Conservation (phyloP, 2,113 vertebrate species). For the Eleginops maclovinus region DNA sequence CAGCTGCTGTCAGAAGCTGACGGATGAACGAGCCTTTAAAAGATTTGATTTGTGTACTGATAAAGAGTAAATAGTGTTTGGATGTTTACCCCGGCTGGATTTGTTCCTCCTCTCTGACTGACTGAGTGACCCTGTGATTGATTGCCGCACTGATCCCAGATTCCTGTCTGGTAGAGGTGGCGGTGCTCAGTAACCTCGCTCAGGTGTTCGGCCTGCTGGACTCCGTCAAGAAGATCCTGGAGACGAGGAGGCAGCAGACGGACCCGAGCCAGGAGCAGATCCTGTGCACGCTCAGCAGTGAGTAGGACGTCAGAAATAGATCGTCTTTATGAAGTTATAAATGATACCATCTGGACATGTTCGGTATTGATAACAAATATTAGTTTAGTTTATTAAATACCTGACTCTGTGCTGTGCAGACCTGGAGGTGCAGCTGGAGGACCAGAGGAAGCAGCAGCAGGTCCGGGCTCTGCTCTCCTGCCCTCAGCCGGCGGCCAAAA, state of each 20-base stretch:
- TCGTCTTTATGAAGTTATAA: no score
- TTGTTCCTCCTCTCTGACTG: conserved; percentile 57
- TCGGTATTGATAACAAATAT: no score
- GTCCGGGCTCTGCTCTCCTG: conserved; percentile 86
- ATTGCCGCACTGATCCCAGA: conserved; percentile 75
- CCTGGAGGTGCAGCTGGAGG: conserved; percentile 93
- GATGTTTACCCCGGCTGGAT: conserved; percentile 29
- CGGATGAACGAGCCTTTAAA: neutral
- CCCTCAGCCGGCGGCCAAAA: conserved; percentile 88
- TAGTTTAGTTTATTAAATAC: no score
- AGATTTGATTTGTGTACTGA: neutral
- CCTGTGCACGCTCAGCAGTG: conserved; percentile 89
- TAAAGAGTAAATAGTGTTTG: neutral
- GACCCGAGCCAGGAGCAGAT: conserved; percentile 92
- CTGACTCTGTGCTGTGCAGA: conserved; percentile 72
- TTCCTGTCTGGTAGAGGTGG: conserved; percentile 89
- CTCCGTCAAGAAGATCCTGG: conserved; percentile 92
- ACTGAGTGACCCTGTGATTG: conserved; percentile 58
- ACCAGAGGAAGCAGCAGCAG: conserved; percentile 91
- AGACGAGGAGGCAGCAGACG: conserved; percentile 88
- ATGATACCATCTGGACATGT: no score
- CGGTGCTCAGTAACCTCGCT: conserved; percentile 94
- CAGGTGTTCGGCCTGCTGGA: conserved; percentile 96
- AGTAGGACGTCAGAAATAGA: no score
- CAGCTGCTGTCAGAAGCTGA: conserved; percentile 38